These are phyloP conservation scores for Leistus spinibarbis DNA, from an alignment of 2,888 invertebrate species.

Conservation along the genomic window DNA sequence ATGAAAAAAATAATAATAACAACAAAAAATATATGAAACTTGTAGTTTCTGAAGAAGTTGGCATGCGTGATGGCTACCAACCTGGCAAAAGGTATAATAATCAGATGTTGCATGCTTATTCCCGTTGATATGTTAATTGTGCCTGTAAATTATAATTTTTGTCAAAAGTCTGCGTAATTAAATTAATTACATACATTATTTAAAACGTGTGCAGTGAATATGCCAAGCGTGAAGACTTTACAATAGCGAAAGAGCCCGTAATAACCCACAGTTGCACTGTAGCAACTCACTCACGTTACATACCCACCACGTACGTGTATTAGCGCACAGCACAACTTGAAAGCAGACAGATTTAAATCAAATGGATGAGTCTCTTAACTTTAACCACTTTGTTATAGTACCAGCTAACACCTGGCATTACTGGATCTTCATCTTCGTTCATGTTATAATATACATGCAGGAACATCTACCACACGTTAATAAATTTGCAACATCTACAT, in stretches of 20 bases:
- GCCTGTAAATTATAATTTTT: conserved; percentile 34
- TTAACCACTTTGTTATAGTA: not conserved
- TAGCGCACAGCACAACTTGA: not conserved
- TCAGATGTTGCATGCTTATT: conserved; percentile 20
- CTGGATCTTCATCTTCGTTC: not conserved
- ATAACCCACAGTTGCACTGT: not conserved
- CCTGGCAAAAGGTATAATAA: not conserved
- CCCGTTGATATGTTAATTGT: conserved; percentile 34
- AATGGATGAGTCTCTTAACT: not conserved
- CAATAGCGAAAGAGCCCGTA: not conserved
- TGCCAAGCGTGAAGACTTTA: conserved; percentile 2
- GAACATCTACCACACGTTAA: not conserved
- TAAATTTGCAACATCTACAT: no score
- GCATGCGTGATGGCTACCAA: not conserved
- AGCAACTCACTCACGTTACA: no score
- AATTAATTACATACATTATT: conserved; percentile 36
- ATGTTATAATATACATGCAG: not conserved
- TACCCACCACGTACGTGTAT: no score
- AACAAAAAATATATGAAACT: not conserved
- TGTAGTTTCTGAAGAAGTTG: not conserved
- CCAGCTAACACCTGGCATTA: not conserved
- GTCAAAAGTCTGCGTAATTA: conserved; percentile 34
- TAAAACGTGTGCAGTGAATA: conserved; percentile 15
- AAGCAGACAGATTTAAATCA: not conserved
- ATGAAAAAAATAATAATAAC: no score